Evolutionary conservation across 2,797 vertebrate genomes (phyloP), one percentile per base, ranked within the genome.

Genomic region (Enteromius thamalakanensis): DNA sequence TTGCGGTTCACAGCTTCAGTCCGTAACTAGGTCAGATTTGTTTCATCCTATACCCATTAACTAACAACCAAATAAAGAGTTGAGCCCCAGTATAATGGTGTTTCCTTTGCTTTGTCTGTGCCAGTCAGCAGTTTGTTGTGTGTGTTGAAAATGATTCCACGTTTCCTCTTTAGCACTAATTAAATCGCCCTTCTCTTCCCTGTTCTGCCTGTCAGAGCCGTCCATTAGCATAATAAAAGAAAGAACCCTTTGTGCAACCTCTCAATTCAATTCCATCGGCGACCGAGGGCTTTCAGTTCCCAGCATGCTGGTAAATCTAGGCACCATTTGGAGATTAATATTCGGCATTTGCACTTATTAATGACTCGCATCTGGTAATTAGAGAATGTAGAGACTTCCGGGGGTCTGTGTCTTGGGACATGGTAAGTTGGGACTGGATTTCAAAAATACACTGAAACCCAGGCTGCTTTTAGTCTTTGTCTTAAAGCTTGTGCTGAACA

Each of bases 191-290:
- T 62, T 79, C 87, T 82, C 34, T 76, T 47, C 40, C 78, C 87
- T 68, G 68, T 86, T 84, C 88, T 72, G 87, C 69, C 87, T 76
- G 89, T 92, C 90, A 86, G 88, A 90, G 90, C 87, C 71, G 79
- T 79, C 90, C 93, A 93, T 94, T 94, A 93, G 89, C 85, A 69
- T 92, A 89, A 93, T 92, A 88, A 90, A 83, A 92, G 87, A 91
- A 86, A 23, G 84, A 85, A 76, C 86, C 92, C 87, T 65, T 86
- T 53, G 15, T 83, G 74, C 19, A 45, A 9, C 82, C 19, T 40
- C 89, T 92, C 90, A 90, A 92, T 92, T 92, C 85, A 93, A 89
- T 91, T 91, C 87, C 87, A 84, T 88, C 55, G 40, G 91, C 37
- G 55, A 86, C 47, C 40, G 88, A 87, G 53, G 88, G 83, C 89